These are phyloP conservation scores for Netelia fuscicornis DNA, from an alignment of 2,888 invertebrate genomes.

Conservation along the genomic window DNA sequence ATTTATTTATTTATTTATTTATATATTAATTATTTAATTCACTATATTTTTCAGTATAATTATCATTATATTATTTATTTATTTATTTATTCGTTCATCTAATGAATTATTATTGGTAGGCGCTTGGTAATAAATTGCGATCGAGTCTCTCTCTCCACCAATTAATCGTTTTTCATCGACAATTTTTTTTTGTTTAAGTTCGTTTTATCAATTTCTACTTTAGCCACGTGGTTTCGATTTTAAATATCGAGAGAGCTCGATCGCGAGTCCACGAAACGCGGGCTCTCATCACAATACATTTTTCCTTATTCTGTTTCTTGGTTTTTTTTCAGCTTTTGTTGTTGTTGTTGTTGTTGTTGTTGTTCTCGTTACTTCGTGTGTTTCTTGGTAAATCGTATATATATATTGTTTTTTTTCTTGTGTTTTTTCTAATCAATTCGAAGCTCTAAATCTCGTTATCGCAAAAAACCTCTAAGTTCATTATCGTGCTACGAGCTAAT, in stretches of 20 bases:
- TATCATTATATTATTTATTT: constrained; percentile 45
- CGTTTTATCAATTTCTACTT: background rate
- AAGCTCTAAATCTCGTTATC: constrained; percentile 55
- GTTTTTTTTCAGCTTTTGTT: constrained; percentile 32
- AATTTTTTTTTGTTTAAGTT: background rate
- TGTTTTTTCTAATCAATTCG: constrained; percentile 55
- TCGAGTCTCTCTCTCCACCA: constrained; percentile 58
- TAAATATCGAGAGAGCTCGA: constrained; percentile 63
- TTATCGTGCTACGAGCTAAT: constrained; percentile 53
- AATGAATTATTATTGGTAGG: constrained; percentile 68
- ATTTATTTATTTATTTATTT: background rate
- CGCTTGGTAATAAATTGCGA: constrained; percentile 68
- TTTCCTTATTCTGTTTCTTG: constrained; percentile 59
- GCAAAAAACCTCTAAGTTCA: constrained; percentile 39
- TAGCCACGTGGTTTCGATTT: constrained; percentile 34
- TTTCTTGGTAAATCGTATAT: constrained; percentile 36
- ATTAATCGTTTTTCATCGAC: constrained; percentile 27
- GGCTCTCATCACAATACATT: constrained; percentile 69
- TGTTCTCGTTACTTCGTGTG: constrained; percentile 43
- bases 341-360: constrained; percentile 27
- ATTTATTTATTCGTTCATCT: constrained; percentile 50
- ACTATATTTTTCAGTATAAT: constrained; percentile 53
- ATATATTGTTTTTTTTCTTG: background rate
- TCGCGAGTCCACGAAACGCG: constrained; percentile 65
- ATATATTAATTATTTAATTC: constrained; percentile 13